Conservation (phyloP, 2,797 vertebrate genomes). For the Chiroxiphia lanceolata region DNA sequence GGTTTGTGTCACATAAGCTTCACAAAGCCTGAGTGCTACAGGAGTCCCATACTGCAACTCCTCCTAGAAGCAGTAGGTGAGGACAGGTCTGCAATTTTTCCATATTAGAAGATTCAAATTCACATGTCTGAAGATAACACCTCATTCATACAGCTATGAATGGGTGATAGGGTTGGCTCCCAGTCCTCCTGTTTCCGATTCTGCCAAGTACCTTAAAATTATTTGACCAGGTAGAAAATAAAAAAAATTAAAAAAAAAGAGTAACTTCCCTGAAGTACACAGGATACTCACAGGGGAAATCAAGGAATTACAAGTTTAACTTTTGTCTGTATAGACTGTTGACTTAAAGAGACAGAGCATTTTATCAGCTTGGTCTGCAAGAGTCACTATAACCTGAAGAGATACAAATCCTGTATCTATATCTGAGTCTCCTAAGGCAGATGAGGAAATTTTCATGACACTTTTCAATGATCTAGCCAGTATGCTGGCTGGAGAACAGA, state of each 20-base stretch:
- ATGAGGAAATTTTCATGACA: neutral
- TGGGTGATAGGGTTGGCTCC: neutral
- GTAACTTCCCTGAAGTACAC: neutral
- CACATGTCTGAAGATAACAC: neutral
- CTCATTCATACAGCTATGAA: neutral
- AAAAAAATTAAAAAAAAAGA: neutral
- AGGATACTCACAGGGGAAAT: neutral
- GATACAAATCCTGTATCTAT: neutral
- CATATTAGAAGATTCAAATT: neutral
- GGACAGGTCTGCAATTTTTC: neutral
- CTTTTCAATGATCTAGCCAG: neutral
- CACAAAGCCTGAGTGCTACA: neutral
- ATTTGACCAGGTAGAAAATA: neutral
- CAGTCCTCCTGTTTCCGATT: neutral
- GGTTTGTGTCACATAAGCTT: neutral
- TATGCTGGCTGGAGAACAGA: neutral
- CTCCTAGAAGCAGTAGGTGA: neutral
- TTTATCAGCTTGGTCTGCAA: neutral
- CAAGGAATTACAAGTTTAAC: neutral
- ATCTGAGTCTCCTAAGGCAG: neutral
- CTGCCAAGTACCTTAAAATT: neutral
- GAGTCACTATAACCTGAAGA: neutral
- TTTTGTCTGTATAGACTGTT: neutral
- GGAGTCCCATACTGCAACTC: neutral
- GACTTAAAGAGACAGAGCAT: neutral